Percentiles rank a stretch among this genome's conserved stretches.
phyloP scores from a whole-genome alignment of 2,888 invertebrate genomes.

The Acanthacorydalis orientalis region DNA sequence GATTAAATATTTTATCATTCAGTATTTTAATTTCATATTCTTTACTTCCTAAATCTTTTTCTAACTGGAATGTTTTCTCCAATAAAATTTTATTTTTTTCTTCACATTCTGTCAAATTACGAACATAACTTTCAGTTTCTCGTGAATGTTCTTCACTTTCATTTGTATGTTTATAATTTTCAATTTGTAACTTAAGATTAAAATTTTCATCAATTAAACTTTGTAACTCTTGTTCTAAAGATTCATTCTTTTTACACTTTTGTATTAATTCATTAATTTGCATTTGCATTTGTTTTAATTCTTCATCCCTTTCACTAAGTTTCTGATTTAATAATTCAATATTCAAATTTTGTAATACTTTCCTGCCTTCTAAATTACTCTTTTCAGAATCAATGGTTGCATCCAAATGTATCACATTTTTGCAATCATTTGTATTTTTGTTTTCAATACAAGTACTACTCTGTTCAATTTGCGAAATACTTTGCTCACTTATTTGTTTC shows the following conservation, averaged over 20 bases:
- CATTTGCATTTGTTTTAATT: constrained; percentile 13
- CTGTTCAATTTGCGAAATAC: background rate
- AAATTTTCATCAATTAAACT: background rate
- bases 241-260: background rate
- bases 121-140: too few relatives aligned
- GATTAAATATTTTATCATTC: too few relatives aligned
- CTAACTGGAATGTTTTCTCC: too few relatives aligned
- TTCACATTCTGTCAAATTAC: too few relatives aligned
- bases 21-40: too few relatives aligned
- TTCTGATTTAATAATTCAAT: too few relatives aligned
- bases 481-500: constrained; percentile 18
- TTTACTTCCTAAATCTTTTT: too few relatives aligned
- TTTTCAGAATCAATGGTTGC: too few relatives aligned
- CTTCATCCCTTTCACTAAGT: constrained; percentile 17
- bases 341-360: too few relatives aligned
- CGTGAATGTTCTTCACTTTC: too few relatives aligned
- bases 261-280: background rate
- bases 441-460: background rate
- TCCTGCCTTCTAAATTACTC: too few relatives aligned
- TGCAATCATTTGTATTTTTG: constrained; percentile 5
- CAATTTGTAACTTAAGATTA: background rate
- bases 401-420: background rate
- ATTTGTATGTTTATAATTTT: background rate
- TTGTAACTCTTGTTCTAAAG: background rate
- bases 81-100: too few relatives aligned